Evolutionary conservation across 2,113 vertebrate species (phyloP).

Genomic region (Cyanistes caeruleus): DNA sequence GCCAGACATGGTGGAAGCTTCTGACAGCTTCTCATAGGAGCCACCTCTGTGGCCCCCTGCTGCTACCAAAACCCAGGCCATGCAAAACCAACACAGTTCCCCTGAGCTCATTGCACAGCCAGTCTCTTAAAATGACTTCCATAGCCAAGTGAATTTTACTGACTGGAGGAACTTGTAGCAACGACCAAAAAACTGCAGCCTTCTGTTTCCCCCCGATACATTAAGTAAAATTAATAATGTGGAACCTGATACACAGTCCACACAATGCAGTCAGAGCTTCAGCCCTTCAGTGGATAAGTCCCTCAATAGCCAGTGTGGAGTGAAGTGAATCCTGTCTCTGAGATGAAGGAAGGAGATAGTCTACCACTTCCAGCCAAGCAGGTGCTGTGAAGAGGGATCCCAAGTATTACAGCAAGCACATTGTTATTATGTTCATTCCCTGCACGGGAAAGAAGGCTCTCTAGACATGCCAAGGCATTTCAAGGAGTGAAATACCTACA

Average conservation of each 20-base stretch:
- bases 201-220: background rate
- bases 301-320: fast-evolving
- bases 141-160: background rate
- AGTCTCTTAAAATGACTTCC: background rate
- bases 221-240: background rate
- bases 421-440: background rate
- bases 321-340: background rate
- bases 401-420: background rate
- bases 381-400: background rate
- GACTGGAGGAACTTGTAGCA: background rate
- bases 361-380: background rate
- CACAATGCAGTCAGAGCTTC: background rate
- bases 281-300: background rate
- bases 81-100: background rate
- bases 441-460: background rate
- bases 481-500: background rate
- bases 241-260: background rate
- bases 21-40: background rate
- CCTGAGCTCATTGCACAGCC: background rate
- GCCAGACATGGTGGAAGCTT: background rate
- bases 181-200: background rate
- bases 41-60: fast-evolving
- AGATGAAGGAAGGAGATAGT: background rate
- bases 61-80: fast-evolving
- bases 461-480: background rate